Conservation (phyloP, 1,140 invertebrate genomes). For the Drosophila quadrilineata region DNA sequence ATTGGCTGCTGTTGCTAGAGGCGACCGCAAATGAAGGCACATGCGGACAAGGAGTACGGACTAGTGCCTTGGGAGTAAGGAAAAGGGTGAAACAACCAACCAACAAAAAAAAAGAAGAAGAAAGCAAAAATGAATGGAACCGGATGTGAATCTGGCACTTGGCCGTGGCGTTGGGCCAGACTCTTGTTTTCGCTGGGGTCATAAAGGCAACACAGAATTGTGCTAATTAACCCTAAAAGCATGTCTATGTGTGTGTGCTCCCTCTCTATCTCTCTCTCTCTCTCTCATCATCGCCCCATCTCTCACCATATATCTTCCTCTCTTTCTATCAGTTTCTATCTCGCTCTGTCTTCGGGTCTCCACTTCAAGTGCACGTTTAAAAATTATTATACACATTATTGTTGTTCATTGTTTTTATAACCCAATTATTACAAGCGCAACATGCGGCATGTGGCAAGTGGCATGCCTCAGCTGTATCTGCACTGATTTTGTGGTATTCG, state of each 20-base stretch:
- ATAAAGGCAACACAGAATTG: conserved; percentile 78
- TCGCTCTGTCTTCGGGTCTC: background rate
- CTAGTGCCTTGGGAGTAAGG: conserved; percentile 4
- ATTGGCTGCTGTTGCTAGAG: conserved; percentile 64
- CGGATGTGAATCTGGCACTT: conserved; percentile 56
- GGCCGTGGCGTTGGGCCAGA: conserved; percentile 66
- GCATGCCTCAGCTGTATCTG: background rate
- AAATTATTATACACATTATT: conserved; percentile 78
- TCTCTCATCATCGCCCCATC: too few relatives aligned
- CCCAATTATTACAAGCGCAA: conserved; percentile 64
- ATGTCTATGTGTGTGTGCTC: conserved; percentile 36
- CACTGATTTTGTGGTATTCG: too few relatives aligned
- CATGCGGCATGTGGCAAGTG: background rate
- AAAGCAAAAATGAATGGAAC: background rate
- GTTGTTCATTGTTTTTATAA: conserved; percentile 72
- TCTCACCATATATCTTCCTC: too few relatives aligned
- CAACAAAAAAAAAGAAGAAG: background rate
- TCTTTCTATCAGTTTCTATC: background rate
- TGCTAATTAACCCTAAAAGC: conserved; percentile 79
- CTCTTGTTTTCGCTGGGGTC: conserved; percentile 67
- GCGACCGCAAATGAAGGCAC: conserved; percentile 66
- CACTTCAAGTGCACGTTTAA: conserved; percentile 54
- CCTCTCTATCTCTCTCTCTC: background rate
- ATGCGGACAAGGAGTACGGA: conserved; percentile 28
- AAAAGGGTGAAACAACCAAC: background rate